phyloP scores from a whole-genome alignment of 2,888 invertebrate species.

The Pheosia tremula region DNA sequence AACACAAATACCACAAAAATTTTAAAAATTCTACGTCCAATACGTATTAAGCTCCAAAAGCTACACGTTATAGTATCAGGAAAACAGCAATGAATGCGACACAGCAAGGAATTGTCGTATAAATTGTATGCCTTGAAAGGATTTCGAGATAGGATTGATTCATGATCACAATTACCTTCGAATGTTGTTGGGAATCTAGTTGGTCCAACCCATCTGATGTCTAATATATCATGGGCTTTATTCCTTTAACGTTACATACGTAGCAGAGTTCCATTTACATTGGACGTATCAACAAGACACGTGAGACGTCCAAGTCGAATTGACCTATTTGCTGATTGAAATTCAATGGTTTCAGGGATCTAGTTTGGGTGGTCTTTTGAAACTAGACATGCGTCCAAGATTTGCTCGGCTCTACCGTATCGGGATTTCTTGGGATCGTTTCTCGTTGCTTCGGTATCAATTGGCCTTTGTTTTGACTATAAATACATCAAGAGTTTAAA shows the following conservation, averaged over 20 bases:
- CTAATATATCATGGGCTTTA: conserved; percentile 44
- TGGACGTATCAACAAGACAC: conserved; percentile 35
- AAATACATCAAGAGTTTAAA: conserved; percentile 66
- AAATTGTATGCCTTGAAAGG: conserved; percentile 52
- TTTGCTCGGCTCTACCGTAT: conserved; percentile 54
- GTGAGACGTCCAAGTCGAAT: conserved; percentile 32
- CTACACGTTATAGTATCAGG: conserved; percentile 22
- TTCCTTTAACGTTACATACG: conserved; percentile 15
- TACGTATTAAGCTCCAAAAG: conserved; percentile 29
- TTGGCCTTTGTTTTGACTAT: conserved; percentile 58
- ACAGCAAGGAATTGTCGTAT: conserved; percentile 40
- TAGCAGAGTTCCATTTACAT: conserved; percentile 27
- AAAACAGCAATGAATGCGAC: conserved; percentile 44
- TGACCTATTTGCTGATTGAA: conserved; percentile 29
- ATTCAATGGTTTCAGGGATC: conserved; percentile 32
- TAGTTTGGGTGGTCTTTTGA: conserved; percentile 33
- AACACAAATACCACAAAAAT: conserved; percentile 26
- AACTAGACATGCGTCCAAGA: conserved; percentile 55
- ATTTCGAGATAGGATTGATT: conserved; percentile 77
- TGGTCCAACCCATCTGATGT: conserved; percentile 45
- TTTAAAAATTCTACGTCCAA: conserved; percentile 34
- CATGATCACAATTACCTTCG: conserved; percentile 80
- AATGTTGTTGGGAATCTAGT: conserved; percentile 67
- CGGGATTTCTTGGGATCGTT: conserved; percentile 61
- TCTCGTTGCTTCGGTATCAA: conserved; percentile 54